A percentile compares a stretch with the other conserved stretches of the same genome.
Conservation (phyloP, 2,113 vertebrate genomes). For the Arvicanthis niloticus region DNA sequence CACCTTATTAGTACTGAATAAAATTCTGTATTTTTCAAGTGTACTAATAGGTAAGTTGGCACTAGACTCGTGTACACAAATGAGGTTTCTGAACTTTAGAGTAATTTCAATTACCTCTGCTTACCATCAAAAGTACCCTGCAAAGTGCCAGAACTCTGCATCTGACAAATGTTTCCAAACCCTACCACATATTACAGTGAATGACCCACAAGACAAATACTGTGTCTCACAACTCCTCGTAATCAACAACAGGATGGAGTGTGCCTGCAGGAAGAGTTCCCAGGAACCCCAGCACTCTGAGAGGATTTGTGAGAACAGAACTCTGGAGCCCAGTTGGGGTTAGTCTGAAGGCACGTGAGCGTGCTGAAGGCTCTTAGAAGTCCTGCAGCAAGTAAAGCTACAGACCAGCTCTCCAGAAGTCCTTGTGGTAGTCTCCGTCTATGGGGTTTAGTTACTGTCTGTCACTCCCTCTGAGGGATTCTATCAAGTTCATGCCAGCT, state of each 20-base stretch:
- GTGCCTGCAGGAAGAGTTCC: rapidly evolving
- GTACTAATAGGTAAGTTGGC: constrained; percentile 76
- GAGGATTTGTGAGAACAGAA: background rate
- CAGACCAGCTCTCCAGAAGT: rapidly evolving
- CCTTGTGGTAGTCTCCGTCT: background rate
- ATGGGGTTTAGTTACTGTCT: rapidly evolving
- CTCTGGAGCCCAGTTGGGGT: rapidly evolving
- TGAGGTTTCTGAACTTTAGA: constrained; percentile 74
- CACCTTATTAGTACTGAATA: constrained; percentile 78
- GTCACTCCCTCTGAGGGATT: background rate
- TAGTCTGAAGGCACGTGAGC: rapidly evolving
- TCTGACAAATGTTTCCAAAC: too few relatives aligned
- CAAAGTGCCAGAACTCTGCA: background rate
- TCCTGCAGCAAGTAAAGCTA: background rate
- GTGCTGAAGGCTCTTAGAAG: background rate
- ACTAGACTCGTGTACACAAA: constrained; percentile 75
- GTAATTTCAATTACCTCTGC: constrained; percentile 67
- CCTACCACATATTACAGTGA: background rate
- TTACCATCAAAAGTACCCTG: constrained; percentile 55
- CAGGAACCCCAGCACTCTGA: background rate
- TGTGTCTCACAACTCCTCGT: rapidly evolving
- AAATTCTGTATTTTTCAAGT: constrained; percentile 79
- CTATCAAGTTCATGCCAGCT: background rate
- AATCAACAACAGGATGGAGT: too few relatives aligned
- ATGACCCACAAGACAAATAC: background rate